phyloP scores from a whole-genome alignment of 1,140 invertebrate species.

The Neodiprion pinetum region DNA sequence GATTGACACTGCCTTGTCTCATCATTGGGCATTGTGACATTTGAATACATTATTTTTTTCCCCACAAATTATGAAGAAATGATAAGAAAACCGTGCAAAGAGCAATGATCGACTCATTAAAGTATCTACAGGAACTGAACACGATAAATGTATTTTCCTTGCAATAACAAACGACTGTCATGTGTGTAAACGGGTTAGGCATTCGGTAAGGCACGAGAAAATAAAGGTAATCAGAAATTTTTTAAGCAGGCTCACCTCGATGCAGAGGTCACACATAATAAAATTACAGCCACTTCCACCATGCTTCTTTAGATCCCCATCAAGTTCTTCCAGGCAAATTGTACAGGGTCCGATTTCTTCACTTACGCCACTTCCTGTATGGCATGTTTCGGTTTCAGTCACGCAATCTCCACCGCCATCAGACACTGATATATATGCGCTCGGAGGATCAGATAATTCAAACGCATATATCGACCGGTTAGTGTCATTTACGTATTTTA shows the following conservation, averaged over 20 bases:
- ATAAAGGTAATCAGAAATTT: not conserved
- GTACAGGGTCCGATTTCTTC: conserved; percentile 59
- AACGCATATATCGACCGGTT: conserved; percentile 66
- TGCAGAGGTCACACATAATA: conserved; percentile 68
- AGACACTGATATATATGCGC: conserved; percentile 38
- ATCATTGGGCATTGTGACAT: conserved; percentile 50
- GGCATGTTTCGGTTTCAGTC: conserved; percentile 39
- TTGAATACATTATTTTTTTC: not conserved
- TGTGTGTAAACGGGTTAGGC: not conserved
- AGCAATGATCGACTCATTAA: conserved; percentile 15
- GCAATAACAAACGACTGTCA: too few relatives aligned
- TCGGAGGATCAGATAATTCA: conserved; percentile 58
- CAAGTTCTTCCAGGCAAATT: conserved; percentile 72
- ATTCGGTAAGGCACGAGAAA: not conserved
- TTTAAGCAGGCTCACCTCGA: conserved; percentile 62
- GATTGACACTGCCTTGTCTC: conserved; percentile 59
- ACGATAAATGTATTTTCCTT: not conserved
- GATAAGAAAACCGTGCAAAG: conserved; percentile 12
- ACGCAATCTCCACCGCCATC: conserved; percentile 42
- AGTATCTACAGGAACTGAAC: not conserved
- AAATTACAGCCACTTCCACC: conserved; percentile 63
- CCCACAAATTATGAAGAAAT: not conserved
- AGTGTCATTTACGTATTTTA: conserved; percentile 65
- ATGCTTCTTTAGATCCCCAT: conserved; percentile 66
- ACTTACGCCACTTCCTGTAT: conserved; percentile 36